These are phyloP conservation scores for Chaetodon trifascialis DNA, from an alignment of 2,113 vertebrate species.

Conservation along the genomic window DNA sequence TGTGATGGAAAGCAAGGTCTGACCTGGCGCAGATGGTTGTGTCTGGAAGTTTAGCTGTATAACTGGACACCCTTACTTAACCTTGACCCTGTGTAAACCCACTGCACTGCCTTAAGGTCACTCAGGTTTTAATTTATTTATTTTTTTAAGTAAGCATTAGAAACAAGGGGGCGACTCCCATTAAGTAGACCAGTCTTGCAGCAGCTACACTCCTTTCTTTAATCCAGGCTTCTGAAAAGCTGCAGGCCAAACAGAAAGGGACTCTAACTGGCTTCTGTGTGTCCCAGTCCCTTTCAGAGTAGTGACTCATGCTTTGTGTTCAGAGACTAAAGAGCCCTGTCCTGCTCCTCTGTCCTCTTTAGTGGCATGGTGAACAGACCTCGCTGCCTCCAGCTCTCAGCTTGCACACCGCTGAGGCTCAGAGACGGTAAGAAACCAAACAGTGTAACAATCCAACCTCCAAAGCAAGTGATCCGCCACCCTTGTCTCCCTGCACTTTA, in stretches of 20 bases:
- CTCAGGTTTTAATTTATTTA: conserved; percentile 44
- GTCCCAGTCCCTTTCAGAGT: conserved; percentile 63
- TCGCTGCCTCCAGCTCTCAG: conserved; percentile 60
- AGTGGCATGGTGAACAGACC: conserved; percentile 52
- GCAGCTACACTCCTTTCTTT: conserved; percentile 41
- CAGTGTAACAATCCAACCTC: conserved; percentile 60
- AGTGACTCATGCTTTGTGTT: conserved; percentile 63
- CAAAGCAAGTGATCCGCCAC: conserved; percentile 56
- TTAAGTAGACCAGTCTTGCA: conserved; percentile 31
- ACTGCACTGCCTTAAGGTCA: conserved; percentile 42
- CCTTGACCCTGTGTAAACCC: conserved; percentile 68
- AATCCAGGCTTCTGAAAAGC: conserved; percentile 57
- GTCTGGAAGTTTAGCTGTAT: conserved; percentile 45
- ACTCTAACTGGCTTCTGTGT: conserved; percentile 40
- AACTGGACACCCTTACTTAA: conserved; percentile 53
- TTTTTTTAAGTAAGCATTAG: conserved; percentile 4
- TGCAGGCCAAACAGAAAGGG: conserved; percentile 54
- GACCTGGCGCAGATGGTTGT: conserved; percentile 74
- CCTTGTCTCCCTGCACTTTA: conserved; percentile 59
- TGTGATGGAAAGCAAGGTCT: conserved; percentile 73
- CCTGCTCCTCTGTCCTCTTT: conserved; percentile 60
- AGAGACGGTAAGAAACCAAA: conserved; percentile 58
- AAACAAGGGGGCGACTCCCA: conserved; percentile 25
- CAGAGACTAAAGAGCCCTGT: conserved; percentile 60
- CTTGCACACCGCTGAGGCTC: conserved; percentile 39